Evolutionary conservation across 2,113 vertebrate species (phyloP).

Genomic region (Pyxicephalus adspersus): DNA sequence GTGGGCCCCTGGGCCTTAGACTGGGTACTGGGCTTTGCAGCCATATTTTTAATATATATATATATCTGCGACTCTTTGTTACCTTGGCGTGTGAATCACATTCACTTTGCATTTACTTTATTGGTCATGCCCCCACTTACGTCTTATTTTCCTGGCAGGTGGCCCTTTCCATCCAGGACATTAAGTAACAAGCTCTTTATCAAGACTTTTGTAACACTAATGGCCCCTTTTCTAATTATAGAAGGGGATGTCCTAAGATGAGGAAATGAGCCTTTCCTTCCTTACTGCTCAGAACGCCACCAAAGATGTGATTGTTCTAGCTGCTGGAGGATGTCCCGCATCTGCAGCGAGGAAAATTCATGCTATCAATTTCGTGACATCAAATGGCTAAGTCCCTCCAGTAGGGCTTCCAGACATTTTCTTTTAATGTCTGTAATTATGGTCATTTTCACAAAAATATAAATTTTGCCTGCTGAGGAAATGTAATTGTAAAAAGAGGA

Average conservation of each 20-base stretch:
- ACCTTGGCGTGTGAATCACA: too few species aligned
- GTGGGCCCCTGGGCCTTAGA: too few species aligned
- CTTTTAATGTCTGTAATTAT: not conserved
- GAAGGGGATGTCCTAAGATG: conserved; percentile 19
- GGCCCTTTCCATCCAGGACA: not conserved
- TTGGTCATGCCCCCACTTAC: too few species aligned
- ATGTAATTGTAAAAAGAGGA: too few species aligned
- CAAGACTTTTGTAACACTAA: conserved; percentile 5
- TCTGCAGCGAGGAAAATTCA: conserved; percentile 10
- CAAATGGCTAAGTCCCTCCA: not conserved
- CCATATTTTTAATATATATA: too few species aligned
- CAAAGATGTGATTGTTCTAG: conserved; percentile 43
- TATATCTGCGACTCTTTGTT: too few species aligned
- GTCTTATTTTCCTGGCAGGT: not conserved
- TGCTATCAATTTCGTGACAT: not conserved
- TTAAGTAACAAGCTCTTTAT: conserved; percentile 32
- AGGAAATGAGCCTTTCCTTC: conserved; percentile 34
- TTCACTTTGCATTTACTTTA: too few species aligned
- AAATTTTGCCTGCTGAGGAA: too few species aligned
- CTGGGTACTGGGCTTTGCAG: too few species aligned
- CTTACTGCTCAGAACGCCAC: conserved; percentile 8
- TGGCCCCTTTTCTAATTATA: conserved; percentile 24
- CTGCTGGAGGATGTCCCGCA: conserved; percentile 1
- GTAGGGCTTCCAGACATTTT: not conserved
- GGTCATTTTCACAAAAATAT: too few species aligned